Evolutionary conservation across 2,113 vertebrate genomes (phyloP), one percentile per base, ranked within the genome.

Genomic region (Rhea americana): DNA sequence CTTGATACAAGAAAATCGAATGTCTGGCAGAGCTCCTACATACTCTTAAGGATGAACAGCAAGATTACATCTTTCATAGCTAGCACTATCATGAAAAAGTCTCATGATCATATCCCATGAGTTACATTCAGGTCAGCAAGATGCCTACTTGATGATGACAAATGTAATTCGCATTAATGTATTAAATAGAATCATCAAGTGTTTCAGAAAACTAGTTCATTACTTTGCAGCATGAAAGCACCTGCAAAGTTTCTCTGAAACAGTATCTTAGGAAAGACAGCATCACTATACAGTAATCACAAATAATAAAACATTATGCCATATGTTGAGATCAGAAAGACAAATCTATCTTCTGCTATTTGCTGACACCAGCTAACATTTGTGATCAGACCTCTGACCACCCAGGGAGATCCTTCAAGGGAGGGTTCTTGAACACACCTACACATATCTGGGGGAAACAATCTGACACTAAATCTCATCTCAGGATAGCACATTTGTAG

Each of bases 391-490:
- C 24, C 56, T 75, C 58, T 45, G 17, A 26, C 37, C 9, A 1
- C 55, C 18, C 32, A 41, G 4, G 11, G 37, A 70, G 37, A 58
- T 5, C 5, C 9, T 68, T 87, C 45, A 48, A 61, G 14, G 43
- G 43, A 51, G 5, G 20, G 39, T 22, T 73, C 6, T 68, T 37
- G 5, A 50, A 72, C 5, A 14, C 4, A 17, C 2, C 18, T 1
- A 17, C 9, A 14, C 3, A 24, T 9, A 85, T 71, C 3, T 7
- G 65, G 1, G 62, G 19, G 25, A 94, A 73, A 8, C 0, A 0
- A n/a, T 53, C 74, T 32, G 13, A 73, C 41, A 26, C 22, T 17
- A 47, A 65, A 12, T 18, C 37, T 45, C 77, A 22, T 16, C 5
- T 50, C 45, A 74, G 37, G 11, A 58, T 25, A 78, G 32, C 7